Evolutionary conservation across 2,113 vertebrate species (phyloP).

Genomic region (Chaetodon trifascialis): DNA sequence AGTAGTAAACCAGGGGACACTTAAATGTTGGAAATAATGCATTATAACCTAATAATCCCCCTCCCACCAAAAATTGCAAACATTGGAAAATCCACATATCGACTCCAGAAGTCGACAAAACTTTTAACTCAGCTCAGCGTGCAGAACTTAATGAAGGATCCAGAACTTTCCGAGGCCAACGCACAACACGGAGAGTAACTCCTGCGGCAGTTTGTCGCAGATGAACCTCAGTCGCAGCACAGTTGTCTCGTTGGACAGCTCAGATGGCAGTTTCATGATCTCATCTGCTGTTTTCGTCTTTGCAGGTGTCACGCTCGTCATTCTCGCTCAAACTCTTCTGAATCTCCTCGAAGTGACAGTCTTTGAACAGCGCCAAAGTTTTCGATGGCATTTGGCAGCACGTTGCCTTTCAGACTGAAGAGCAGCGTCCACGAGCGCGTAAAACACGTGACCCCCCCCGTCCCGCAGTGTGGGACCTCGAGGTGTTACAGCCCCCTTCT

Average conservation of each 20-base stretch:
- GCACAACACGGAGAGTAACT: not conserved
- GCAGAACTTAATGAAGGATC: not conserved
- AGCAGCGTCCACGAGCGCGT: not conserved
- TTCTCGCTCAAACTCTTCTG: not conserved
- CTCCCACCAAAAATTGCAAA: not conserved
- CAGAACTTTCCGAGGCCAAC: not conserved
- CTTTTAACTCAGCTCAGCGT: not conserved
- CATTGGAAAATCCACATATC: not conserved
- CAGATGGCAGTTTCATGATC: constrained; percentile 16
- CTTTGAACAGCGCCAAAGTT: not conserved
- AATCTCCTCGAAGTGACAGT: not conserved
- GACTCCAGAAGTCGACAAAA: not conserved
- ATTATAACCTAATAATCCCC: not conserved
- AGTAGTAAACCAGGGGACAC: not conserved
- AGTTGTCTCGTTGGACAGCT: constrained; percentile 6
- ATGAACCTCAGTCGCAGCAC: constrained; percentile 17
- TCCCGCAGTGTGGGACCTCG: too few relatives aligned
- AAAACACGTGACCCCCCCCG: not conserved
- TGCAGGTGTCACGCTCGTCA: not conserved
- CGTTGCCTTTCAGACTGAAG: not conserved
- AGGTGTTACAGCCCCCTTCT: too few relatives aligned
- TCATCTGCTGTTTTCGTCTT: constrained; percentile 9
- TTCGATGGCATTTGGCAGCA: not conserved
- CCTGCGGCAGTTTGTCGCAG: not conserved
- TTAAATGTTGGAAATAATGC: not conserved